These are phyloP conservation scores for Microtus ochrogaster DNA, from an alignment of 2,113 vertebrate species.

Conservation along the genomic window DNA sequence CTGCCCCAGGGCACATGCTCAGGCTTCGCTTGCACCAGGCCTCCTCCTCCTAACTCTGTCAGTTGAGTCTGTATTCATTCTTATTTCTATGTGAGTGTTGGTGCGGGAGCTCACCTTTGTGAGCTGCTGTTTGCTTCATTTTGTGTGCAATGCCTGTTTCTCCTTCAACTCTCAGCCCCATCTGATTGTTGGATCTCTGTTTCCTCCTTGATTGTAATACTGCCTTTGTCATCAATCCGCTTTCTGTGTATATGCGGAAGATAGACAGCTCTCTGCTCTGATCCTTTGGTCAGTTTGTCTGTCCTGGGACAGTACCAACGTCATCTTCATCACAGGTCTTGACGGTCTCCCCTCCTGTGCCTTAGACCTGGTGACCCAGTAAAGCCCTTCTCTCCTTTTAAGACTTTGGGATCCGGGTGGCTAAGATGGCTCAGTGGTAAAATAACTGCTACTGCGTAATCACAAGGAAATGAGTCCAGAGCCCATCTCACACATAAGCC, in stretches of 20 bases:
- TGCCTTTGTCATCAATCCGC: not conserved
- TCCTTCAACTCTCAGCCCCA: not conserved
- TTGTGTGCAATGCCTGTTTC: not conserved
- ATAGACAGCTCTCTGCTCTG: not conserved
- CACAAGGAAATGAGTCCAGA: not conserved
- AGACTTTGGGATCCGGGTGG: not conserved
- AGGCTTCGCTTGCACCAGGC: not conserved
- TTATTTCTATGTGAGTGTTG: not conserved
- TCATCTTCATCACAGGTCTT: not conserved
- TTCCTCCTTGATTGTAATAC: not conserved
- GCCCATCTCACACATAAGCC: too few relatives aligned
- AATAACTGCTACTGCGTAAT: not conserved
- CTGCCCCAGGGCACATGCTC: rapidly evolving
- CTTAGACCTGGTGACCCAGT: not conserved
- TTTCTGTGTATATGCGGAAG: not conserved
- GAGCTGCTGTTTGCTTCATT: not conserved
- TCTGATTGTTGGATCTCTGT: not conserved
- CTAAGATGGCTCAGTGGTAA: not conserved
- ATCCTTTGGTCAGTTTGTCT: slow-evolving; percentile 11
- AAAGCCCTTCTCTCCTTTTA: not conserved
- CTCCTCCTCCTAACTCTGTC: not conserved
- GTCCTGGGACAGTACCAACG: not conserved
- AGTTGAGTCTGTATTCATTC: not conserved
- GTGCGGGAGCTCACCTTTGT: not conserved
- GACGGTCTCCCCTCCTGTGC: not conserved